These are phyloP conservation scores for Laspeyria flexula DNA, from an alignment of 2,888 invertebrate species.

Conservation along the genomic window DNA sequence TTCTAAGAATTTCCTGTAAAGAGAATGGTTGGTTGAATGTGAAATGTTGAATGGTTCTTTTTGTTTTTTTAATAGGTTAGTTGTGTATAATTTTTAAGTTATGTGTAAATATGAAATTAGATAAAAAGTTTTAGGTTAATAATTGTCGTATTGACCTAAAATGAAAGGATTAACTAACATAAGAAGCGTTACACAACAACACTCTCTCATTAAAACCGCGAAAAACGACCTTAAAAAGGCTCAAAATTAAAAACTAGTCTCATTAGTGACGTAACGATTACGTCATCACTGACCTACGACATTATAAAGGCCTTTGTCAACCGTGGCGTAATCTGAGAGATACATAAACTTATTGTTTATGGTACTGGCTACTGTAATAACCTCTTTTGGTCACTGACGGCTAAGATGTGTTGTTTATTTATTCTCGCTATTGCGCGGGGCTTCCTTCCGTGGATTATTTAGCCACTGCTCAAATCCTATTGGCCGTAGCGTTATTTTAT, in stretches of 20 bases:
- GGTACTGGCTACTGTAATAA: constrained; percentile 1
- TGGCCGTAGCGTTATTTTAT: too few relatives aligned
- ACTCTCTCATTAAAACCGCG: not conserved
- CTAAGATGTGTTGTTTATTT: not conserved
- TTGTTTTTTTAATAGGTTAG: too few relatives aligned
- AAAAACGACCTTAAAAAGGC: constrained; percentile 15
- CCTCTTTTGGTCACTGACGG: not conserved
- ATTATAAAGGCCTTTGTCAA: constrained; percentile 7
- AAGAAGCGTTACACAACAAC: constrained; percentile 1
- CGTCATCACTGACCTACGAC: constrained; percentile 32
- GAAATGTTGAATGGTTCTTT: too few relatives aligned
- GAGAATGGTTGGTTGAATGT: too few relatives aligned
- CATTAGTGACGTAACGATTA: constrained; percentile 11
- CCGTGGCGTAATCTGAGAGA: not conserved
- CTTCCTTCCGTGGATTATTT: not conserved
- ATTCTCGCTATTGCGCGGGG: not conserved
- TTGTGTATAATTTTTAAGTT: too few relatives aligned
- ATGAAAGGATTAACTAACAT: too few relatives aligned
- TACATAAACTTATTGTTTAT: not conserved
- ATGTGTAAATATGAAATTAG: too few relatives aligned
- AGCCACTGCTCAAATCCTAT: too few relatives aligned
- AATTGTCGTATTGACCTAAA: too few relatives aligned
- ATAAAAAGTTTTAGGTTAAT: not conserved
- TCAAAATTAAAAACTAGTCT: constrained; percentile 13
- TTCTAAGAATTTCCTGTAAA: too few relatives aligned